Evolutionary conservation across 2,888 invertebrate genomes (phyloP).

Genomic region (Archips xylosteana): DNA sequence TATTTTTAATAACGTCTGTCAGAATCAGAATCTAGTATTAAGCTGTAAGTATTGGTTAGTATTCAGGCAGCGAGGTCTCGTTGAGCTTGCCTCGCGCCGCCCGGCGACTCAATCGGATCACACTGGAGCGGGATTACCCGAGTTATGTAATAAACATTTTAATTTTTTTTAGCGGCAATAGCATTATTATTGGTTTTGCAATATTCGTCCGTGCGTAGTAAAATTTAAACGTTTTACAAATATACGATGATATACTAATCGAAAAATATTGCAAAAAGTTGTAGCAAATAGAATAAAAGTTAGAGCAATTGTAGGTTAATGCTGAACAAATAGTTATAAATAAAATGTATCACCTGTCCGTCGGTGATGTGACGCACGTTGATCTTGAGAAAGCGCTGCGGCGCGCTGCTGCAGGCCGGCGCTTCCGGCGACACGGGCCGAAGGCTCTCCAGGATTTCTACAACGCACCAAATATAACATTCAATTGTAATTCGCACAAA

Average conservation of each 20-base stretch:
- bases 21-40: neutral
- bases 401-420: slow-evolving; percentile 87
- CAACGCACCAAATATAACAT: slow-evolving; percentile 44
- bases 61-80: neutral
- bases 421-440: slow-evolving; percentile 94
- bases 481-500: neutral
- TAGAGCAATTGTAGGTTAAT: neutral
- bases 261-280: neutral
- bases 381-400: slow-evolving; percentile 95
- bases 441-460: slow-evolving; percentile 93
- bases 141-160: neutral
- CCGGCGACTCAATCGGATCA: neutral
- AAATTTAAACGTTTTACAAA: neutral
- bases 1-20: neutral
- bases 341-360: slow-evolving; percentile 87
- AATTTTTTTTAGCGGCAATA: neutral
- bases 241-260: too few species aligned
- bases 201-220: neutral
- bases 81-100: neutral
- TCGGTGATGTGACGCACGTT: slow-evolving; percentile 97
- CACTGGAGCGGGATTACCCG: neutral
- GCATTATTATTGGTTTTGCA: neutral
- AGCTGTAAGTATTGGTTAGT: neutral
- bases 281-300: neutral
- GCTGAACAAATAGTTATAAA: neutral